Base-by-base conservation (phyloP, 2,113 vertebrate genomes). In the Planiliza haematocheilus region DNA sequence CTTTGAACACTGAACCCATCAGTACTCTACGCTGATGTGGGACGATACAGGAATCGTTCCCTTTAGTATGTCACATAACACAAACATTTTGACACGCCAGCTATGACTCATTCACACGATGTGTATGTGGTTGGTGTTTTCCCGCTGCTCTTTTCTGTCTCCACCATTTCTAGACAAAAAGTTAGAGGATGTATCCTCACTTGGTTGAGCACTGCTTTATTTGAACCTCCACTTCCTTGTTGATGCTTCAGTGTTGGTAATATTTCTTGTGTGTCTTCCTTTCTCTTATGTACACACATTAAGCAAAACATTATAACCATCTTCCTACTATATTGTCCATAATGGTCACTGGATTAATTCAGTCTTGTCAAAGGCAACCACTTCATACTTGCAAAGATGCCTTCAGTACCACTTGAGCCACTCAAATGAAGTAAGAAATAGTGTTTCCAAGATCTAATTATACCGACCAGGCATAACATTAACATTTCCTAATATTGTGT, bases 11-110 rank as follows among this genome's bases (percentile, higher is more conserved):
- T 34, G 48, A 81, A 75, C 37, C 63, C 36, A 63, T 67, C 65
- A 70, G 73, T 41, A 21, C 63, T 48, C 69, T 21, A 37, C 6
- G 4, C 18, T 43, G 70, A 79, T 13, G 64, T 59, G 71, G 73
- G 82, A 82, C 13, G 16, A 69, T 61, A 79, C 55, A 76, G 48
- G 67, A 70, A 56, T 59, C 11, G 5, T 75, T 85, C 46, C 42
- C 71, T 60, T 71, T 60, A 36, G 49, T 82, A 38, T 77, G 70
- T 84, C 80, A 74, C 71, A 70, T 73, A 82, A 83, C 79, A 85
- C 46, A 79, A 80, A 78, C 38, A 51, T 24, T 2, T 1, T 63
- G 69, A 78, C 52, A 57, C 42, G 18, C 39, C 20, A 59, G 49
- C 66, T 68, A 14, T 85, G 82, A 88, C 14, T 86, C 66, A 74